phyloP scores from a whole-genome alignment of 2,888 invertebrate species.

The Synergus laeviventris region DNA sequence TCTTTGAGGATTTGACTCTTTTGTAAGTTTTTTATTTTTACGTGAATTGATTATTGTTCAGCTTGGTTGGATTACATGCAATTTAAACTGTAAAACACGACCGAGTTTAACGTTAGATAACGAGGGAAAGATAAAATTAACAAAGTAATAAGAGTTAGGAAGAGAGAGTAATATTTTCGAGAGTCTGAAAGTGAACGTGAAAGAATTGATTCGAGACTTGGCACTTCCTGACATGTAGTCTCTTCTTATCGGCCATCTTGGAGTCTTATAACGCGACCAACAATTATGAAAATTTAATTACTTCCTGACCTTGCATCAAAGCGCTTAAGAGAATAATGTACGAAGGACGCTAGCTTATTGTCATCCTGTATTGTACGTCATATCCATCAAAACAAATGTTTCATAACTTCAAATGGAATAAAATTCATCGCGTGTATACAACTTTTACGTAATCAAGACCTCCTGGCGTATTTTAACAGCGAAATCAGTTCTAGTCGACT shows the following conservation, averaged over 20 bases:
- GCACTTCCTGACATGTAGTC: constrained; percentile 35
- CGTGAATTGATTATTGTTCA: not conserved
- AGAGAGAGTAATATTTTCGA: constrained; percentile 37
- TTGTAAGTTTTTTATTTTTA: not conserved
- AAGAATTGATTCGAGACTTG: constrained; percentile 15
- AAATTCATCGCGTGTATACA: constrained; percentile 57
- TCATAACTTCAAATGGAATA: constrained; percentile 58
- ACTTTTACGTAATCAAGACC: constrained; percentile 43
- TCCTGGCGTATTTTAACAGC: constrained; percentile 25
- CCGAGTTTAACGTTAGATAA: constrained; percentile 3
- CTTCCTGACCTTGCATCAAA: constrained; percentile 52
- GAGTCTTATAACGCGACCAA: constrained; percentile 42
- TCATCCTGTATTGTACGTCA: constrained; percentile 40
- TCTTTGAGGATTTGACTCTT: not conserved
- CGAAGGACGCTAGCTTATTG: constrained; percentile 45
- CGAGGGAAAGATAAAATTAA: constrained; percentile 5
- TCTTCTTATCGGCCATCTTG: constrained; percentile 31
- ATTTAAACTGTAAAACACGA: not conserved
- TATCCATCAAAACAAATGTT: constrained; percentile 60
- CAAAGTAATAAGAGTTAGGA: constrained; percentile 35
- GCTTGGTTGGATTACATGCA: not conserved
- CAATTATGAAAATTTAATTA: constrained; percentile 57
- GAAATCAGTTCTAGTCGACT: constrained; percentile 13
- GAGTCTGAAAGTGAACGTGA: constrained; percentile 28
- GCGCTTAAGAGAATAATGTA: constrained; percentile 45